These are phyloP conservation scores for Parambassis ranga DNA, from an alignment of 2,797 vertebrate species.

Conservation along the genomic window DNA sequence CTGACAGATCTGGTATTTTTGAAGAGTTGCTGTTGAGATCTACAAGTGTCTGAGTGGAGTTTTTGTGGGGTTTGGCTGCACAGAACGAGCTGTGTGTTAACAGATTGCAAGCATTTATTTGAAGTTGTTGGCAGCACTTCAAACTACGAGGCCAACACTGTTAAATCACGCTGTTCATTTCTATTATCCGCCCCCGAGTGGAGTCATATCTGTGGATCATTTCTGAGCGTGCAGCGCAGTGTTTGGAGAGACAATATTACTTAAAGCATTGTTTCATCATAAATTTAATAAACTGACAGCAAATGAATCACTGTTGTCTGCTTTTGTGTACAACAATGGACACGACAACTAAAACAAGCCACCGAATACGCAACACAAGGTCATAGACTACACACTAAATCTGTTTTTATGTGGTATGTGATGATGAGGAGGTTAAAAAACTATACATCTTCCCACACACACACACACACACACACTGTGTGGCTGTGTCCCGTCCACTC, in stretches of 20 bases:
- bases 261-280: background rate
- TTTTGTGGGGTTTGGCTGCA: background rate
- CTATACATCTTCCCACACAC: too few relatives aligned
- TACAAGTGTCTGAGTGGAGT: background rate
- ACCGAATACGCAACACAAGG: too few relatives aligned
- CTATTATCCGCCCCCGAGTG: background rate
- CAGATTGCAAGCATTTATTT: background rate
- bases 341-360: too few relatives aligned
- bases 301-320: too few relatives aligned
- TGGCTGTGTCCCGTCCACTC: slow-evolving; percentile 58
- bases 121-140: background rate
- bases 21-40: background rate
- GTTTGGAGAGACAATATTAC: background rate
- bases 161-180: background rate
- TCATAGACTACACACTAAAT: too few relatives aligned
- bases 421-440: too few relatives aligned
- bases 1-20: background rate
- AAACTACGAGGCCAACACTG: background rate
- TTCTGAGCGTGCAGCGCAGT: background rate
- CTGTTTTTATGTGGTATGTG: too few relatives aligned
- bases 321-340: too few relatives aligned
- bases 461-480: too few relatives aligned
- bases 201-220: background rate
- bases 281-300: background rate
- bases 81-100: background rate